Evolutionary conservation across 2,888 invertebrate species (phyloP).

Genomic region (Mesochorus sp.): DNA sequence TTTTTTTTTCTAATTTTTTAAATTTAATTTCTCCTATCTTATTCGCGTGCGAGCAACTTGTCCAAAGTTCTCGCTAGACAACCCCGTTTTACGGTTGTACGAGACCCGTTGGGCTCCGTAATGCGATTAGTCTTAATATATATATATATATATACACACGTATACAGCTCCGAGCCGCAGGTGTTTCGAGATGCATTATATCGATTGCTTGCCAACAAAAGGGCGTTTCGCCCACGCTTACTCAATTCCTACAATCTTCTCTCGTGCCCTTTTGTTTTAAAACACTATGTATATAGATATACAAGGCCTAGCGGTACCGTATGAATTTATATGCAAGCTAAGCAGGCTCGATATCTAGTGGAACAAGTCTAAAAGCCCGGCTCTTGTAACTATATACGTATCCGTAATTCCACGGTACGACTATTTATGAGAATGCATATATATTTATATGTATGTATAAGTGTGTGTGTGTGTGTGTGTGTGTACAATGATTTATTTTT

Average conservation of each 20-base stretch:
- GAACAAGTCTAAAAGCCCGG: constrained; percentile 18
- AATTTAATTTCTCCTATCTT: constrained; percentile 24
- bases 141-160: too few species aligned
- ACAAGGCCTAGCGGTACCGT: too few species aligned
- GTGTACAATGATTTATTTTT: too few species aligned
- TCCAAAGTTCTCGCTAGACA: not conserved
- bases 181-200: constrained; percentile 36
- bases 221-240: too few species aligned
- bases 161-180: constrained; percentile 38
- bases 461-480: too few species aligned
- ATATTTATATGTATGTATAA: too few species aligned
- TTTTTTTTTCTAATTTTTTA: too few species aligned
- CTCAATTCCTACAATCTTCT: too few species aligned
- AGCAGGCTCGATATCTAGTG: constrained; percentile 6
- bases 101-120: constrained; percentile 22
- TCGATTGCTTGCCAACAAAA: too few species aligned
- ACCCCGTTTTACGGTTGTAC: constrained; percentile 15
- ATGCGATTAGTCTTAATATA: constrained; percentile 50
- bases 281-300: not conserved
- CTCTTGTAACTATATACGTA: constrained; percentile 8
- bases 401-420: too few species aligned
- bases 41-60: constrained; percentile 15
- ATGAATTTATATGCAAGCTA: not conserved
- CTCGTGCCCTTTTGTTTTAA: too few species aligned
- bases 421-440: too few species aligned